Evolutionary conservation across 2,888 invertebrate species (phyloP), one percentile per base, ranked within the genome.

Genomic region (Pegoplata infirma): DNA sequence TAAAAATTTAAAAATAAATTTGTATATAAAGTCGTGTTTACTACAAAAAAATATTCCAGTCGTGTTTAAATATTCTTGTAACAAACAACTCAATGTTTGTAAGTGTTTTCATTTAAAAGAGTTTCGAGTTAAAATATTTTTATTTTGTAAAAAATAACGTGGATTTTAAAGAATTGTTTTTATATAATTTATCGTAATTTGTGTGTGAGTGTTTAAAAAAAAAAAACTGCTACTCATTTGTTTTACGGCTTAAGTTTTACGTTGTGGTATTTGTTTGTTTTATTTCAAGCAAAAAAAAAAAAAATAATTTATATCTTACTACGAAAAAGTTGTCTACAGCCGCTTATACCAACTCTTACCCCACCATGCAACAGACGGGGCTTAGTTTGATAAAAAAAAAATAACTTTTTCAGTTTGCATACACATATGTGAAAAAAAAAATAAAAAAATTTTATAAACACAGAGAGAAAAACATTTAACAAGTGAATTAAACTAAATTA

Each of bases 11-110:
- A 83, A 85, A 82, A 85, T 84, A 84, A 81, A 83, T 82, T 82
- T 80, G 81, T 83, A 85, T 87, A 86, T 86, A 87, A 86, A 84
- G 77, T 72, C 83, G 75, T 84, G 84, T 83, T 86, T 86, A 84
- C 81, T 82, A 58, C 73, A 77, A 75, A 81, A 73, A 69, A 59
- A 80, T 80, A 79, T 80, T 67, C 81, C 85, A 86, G 86, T 86
- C 82, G 82, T 74, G 66, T 80, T 82, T 83, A 59, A 82, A 80
- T 79, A 76, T 47, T 81, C 81, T 56, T 56, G 75, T 77, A 81
- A 81, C 76, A 53, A 80, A 83, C 82, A 84, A 69, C 59, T 21
- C 46, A 58, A 8, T 80, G 56, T 25, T 16, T n/a, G 12, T 32
- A 19, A 0, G 0, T n/a, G 67, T 36, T n/a, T n/a, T n/a, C n/a